A percentile compares a stretch with the other conserved stretches of the same genome.
These are phyloP conservation scores for Podargus strigoides DNA, from an alignment of 2,797 vertebrate genomes.

Conservation along the genomic window DNA sequence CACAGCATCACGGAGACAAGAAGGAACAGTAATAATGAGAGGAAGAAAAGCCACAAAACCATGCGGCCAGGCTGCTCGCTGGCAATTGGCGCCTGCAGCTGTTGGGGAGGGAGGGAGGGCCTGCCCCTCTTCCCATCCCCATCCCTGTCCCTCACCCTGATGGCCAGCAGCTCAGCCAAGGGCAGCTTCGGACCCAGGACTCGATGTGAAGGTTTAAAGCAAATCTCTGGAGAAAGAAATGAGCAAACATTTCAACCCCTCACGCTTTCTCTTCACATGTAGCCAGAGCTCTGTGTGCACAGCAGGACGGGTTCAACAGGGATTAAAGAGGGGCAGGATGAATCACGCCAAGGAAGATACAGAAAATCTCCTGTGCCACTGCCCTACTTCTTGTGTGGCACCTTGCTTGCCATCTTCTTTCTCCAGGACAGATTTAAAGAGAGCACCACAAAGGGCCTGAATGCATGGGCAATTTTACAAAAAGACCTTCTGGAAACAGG, in stretches of 20 bases:
- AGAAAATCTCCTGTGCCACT: neutral
- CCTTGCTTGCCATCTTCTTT: neutral
- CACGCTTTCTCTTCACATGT: neutral
- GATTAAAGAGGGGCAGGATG: neutral
- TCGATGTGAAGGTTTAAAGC: neutral
- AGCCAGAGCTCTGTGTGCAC: neutral
- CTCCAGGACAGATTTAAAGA: neutral
- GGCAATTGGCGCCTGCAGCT: constrained; percentile 67
- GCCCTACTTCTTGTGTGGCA: neutral
- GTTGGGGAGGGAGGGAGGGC: neutral
- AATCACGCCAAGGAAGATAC: neutral
- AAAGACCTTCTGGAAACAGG: neutral
- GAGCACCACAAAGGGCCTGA: neutral
- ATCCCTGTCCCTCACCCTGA: neutral
- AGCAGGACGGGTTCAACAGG: neutral
- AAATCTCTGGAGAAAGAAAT: neutral
- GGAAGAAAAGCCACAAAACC: constrained; percentile 56
- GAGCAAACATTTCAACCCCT: neutral
- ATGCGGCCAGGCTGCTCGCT: neutral
- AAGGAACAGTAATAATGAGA: constrained; percentile 12
- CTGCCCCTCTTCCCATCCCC: neutral
- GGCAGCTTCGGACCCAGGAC: neutral
- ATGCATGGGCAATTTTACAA: neutral
- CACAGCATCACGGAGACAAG: constrained; percentile 45
- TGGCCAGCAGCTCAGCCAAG: neutral